Conservation (phyloP, 2,888 invertebrate genomes). For the Tetheella fluctuosa region DNA sequence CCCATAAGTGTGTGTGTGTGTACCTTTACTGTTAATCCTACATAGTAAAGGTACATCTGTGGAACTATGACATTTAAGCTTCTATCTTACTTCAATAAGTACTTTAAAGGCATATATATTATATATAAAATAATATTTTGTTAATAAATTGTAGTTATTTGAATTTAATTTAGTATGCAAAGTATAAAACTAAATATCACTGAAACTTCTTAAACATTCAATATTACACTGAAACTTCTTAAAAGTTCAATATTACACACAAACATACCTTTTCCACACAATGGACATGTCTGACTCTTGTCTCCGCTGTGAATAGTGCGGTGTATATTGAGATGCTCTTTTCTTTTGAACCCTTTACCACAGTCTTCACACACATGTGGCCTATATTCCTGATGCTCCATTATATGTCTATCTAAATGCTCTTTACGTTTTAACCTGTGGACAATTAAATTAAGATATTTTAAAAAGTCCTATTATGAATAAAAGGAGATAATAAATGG, state of each 20-base stretch:
- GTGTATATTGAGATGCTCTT: constrained; percentile 92
- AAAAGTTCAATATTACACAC: neutral
- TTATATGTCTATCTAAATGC: constrained; percentile 89
- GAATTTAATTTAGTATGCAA: too few species aligned
- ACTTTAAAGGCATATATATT: too few species aligned
- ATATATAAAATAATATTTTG: too few species aligned
- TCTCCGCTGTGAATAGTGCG: constrained; percentile 91
- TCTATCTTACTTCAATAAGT: too few species aligned
- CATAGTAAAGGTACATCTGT: too few species aligned
- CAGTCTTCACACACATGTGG: constrained; percentile 90
- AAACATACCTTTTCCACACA: constrained; percentile 86
- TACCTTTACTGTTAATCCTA: too few species aligned
- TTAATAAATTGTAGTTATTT: too few species aligned
- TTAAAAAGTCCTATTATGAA: neutral
- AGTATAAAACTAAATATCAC: too few species aligned
- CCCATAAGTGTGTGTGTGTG: too few species aligned
- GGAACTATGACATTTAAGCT: too few species aligned
- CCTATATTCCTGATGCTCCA: constrained; percentile 90
- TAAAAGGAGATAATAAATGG: neutral
- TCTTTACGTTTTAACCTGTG: constrained; percentile 88
- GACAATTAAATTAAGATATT: neutral
- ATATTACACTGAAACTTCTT: too few species aligned
- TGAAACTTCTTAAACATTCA: too few species aligned
- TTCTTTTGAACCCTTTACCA: constrained; percentile 90
- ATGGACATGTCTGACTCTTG: constrained; percentile 89